phyloP scores from a whole-genome alignment of 1,140 invertebrate genomes.

The Streblospio benedicti region DNA sequence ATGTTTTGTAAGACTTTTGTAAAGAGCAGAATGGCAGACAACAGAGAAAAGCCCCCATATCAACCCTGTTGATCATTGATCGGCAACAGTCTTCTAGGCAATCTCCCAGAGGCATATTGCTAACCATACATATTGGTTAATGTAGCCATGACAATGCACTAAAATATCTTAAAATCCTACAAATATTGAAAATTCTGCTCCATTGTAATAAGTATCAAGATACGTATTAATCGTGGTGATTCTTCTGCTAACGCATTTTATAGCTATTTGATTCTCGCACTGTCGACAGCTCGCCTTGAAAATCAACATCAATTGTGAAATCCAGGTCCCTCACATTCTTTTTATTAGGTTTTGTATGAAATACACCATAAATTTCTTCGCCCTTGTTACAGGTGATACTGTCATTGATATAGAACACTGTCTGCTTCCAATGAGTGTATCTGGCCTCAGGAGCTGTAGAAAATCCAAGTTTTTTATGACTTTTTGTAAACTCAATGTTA shows the following conservation, averaged over 20 bases:
- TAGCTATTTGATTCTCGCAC: constrained; percentile 84
- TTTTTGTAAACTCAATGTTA: constrained; percentile 98
- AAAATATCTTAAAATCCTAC: no score
- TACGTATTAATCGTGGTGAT: no score
- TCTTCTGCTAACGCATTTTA: constrained; percentile 97
- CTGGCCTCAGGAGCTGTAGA: constrained; percentile 84
- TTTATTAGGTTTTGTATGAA: constrained; percentile 88
- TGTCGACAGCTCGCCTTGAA: constrained; percentile 87
- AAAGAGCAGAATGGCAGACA: no score
- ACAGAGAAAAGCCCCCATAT: no score
- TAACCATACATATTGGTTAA: no score
- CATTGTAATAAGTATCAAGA: no score
- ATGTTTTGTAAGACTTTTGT: no score
- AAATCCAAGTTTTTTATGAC: constrained; percentile 96
- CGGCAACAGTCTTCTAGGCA: no score
- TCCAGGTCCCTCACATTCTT: constrained; percentile 90
- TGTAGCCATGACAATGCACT: no score
- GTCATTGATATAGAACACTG: constrained; percentile 96
- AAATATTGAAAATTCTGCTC: no score
- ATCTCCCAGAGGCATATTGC: no score
- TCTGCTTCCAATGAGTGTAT: constrained; percentile 99
- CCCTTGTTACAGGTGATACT: constrained; percentile 88
- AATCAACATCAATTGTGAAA: constrained; percentile 85
- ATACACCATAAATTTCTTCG: constrained; percentile 84
- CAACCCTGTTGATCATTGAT: no score